A percentile compares a stretch with the other conserved stretches of the same genome.
Conservation (phyloP, 2,888 invertebrate genomes). For the Papilio protenor region DNA sequence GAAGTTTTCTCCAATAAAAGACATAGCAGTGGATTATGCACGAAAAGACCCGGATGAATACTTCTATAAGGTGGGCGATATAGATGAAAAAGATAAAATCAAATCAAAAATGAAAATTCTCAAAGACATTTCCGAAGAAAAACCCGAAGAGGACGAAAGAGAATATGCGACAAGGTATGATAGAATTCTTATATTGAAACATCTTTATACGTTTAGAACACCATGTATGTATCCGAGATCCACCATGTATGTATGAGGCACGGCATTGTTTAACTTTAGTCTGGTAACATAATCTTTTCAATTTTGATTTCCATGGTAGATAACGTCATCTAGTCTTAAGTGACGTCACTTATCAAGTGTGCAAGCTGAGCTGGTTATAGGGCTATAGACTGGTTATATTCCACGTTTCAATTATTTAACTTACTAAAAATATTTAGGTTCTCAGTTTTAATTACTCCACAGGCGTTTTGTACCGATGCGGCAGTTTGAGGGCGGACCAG, state of each 20-base stretch:
- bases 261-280: too few species aligned
- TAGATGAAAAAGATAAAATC: conserved; percentile 39
- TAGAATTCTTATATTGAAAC: not conserved
- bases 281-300: too few species aligned
- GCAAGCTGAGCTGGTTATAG: too few species aligned
- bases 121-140: conserved; percentile 17
- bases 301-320: too few species aligned
- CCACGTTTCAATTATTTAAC: not conserved
- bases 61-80: conserved; percentile 37
- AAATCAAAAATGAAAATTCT: conserved; percentile 46
- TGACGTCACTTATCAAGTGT: too few species aligned
- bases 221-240: too few species aligned
- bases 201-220: not conserved
- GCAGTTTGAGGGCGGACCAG: conserved; percentile 50
- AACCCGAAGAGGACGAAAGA: conserved; percentile 10
- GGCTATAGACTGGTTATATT: not conserved
- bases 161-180: conserved; percentile 29
- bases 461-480: conserved; percentile 39
- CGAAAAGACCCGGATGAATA: conserved; percentile 40
- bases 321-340: too few species aligned
- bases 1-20: conserved; percentile 52
- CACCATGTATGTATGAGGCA: too few species aligned
- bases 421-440: not conserved
- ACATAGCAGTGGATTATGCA: conserved; percentile 33
- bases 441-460: conserved; percentile 19